phyloP scores from a whole-genome alignment of 2,113 vertebrate species.

The Guaruba guarouba region DNA sequence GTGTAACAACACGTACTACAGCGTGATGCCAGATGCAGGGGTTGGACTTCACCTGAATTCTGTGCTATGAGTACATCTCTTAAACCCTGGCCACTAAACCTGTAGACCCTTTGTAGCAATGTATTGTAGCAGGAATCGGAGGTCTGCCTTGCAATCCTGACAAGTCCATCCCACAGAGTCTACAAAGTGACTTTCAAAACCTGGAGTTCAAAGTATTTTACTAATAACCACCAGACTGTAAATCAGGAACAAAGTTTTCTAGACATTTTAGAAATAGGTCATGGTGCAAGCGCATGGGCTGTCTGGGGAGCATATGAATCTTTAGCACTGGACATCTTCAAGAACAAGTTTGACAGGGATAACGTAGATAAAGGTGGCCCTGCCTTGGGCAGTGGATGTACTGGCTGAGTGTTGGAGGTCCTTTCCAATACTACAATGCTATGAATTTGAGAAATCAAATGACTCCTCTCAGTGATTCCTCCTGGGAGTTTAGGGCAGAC shows the following conservation, averaged over 20 bases:
- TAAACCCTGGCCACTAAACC: background rate
- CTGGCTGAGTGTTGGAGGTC: background rate
- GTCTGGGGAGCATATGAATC: background rate
- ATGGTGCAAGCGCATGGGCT: background rate
- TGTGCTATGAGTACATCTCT: background rate
- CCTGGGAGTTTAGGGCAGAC: background rate
- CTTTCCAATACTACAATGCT: background rate
- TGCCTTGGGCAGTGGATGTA: background rate
- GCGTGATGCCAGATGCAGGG: background rate
- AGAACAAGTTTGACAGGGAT: background rate
- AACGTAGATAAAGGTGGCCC: background rate
- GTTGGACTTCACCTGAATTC: background rate
- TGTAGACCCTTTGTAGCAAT: background rate
- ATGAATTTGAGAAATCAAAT: slow-evolving; percentile 3
- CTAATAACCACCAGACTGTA: background rate
- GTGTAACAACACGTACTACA: background rate
- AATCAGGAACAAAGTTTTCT: background rate
- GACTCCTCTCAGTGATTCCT: background rate
- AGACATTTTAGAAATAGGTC: background rate
- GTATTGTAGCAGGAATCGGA: background rate
- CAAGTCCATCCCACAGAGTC: background rate
- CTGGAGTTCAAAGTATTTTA: background rate
- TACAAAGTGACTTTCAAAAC: background rate
- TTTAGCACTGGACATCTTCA: background rate
- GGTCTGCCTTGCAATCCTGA: background rate